Evolutionary conservation across 2,797 vertebrate genomes (phyloP), one percentile per base, ranked within the genome.

Genomic region (Syngnathus rostellatus): DNA sequence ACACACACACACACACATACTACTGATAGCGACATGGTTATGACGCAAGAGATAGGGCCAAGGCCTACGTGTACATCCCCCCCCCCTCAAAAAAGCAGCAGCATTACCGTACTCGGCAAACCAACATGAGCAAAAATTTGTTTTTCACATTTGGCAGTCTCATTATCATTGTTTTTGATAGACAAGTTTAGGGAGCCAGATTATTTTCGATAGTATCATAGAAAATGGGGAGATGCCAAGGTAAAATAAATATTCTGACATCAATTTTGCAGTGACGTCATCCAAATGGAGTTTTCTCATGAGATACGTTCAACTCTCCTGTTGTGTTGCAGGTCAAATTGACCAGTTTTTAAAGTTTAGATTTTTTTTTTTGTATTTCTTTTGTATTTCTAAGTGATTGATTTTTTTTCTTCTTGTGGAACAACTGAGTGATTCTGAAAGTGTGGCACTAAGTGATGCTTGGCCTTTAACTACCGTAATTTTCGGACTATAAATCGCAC

Each of bases 11-110:
- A 8, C 3, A 45, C 43, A 45, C 3, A 45, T 1, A 19, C 58
- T 48, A 62, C 58, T 58, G 77, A 79, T 82, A 76, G 62, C 10
- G 5, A 58, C 25, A n/a, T 64, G 60, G 43, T 65, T 40, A 73
- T 86, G 86, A 88, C 85, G 81, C 78, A 81, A 65, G 59, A 81
- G 70, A 86, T 76, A 79, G 58, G 23, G 17, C 65, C 85, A 88
- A 89, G 89, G 87, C 64, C 79, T 68, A 23, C 11, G 39, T 50
- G 72, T 70, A 75, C 77, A 86, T 86, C 82, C 84, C 60, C n/a
- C 70, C 25, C n/a, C 57, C 25, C 25, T 2, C 25, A 80, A 72
- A 74, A 50, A 77, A 68, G 46, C 46, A 75, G 61, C 46, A 23
- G 21, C 21, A 25, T 31, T 6, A 6, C 48, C 19, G 48, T 50